Base-by-base conservation (phyloP, 2,888 invertebrate genomes). In the Drosophila leonis region DNA sequence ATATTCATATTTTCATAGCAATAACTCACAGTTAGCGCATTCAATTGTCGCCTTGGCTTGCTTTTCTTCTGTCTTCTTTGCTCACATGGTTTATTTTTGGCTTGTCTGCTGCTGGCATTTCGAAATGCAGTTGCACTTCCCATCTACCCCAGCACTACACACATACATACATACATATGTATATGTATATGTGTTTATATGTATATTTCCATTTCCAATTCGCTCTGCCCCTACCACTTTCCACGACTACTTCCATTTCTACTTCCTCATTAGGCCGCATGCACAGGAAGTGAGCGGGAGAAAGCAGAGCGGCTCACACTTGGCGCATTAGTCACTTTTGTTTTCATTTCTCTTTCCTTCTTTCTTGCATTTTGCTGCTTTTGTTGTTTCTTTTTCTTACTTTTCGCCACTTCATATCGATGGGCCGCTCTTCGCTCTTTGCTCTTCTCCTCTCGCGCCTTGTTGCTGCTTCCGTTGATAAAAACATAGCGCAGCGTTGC, bases 271-370 rank as follows among this genome's bases (percentile, higher is more conserved):
- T 88, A 88, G 88, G 75, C 83, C 72, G 65, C 65, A 88, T 79
- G 88, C 85, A 85, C 84, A 83, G 88, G 84, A 85, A 85, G 88
- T 88, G 69, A 81, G 70, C 83, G 83, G 87, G 80, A 80, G 74
- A 62, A 62, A 72, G 55, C 56, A 59, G 59, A 60, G 61, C 59
- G 56, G 35, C 69, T 62, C 69, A 65, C 82, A 73, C 81, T 83
- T 83, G 72, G 55, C 46, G 79, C 75, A 86, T 87, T 88, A 87
- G 89, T 80, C 75, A 87, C 89, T 87, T 84, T 87, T 87, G 84
- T 87, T 87, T 85, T 85, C 82, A 84, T 77, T 80, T 75, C 31
- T 51, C 41, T 57, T 42, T 52, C 10, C 46, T 54, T 52, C 12
- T 41, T 44, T 35, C 27, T 49, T 44, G 31, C 18, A 7, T 31